Conservation (phyloP, 2,888 invertebrate genomes). For the Campaea margaritaria region DNA sequence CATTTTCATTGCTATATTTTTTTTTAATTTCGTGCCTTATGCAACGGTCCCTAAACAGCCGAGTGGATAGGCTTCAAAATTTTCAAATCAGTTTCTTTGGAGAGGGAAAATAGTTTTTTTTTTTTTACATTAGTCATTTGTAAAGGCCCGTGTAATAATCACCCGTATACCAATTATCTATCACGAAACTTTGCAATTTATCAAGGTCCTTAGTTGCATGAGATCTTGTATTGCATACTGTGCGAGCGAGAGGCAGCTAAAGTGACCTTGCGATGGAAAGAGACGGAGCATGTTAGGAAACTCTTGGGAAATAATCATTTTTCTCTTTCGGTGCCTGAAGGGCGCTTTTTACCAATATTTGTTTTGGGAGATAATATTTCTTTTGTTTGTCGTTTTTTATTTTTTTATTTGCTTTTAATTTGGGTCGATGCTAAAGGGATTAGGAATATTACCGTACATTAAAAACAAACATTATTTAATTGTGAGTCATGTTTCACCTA, state of each 20-base stretch:
- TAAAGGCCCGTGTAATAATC: conserved; percentile 70
- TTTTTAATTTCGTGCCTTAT: neutral
- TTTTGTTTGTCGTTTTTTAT: conserved; percentile 49
- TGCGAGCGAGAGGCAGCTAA: conserved; percentile 69
- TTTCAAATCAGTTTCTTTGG: neutral
- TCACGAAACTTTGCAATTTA: conserved; percentile 83
- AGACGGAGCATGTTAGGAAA: conserved; percentile 78
- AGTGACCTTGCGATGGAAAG: conserved; percentile 73
- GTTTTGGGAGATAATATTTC: conserved; percentile 52
- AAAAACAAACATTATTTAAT: no score
- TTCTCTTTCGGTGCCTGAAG: conserved; percentile 80
- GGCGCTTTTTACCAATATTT: conserved; percentile 79
- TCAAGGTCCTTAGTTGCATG: conserved; percentile 83
- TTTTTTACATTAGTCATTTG: conserved; percentile 53
- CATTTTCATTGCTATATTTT: conserved; percentile 8
- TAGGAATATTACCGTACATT: conserved; percentile 12
- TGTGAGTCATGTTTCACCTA: no score
- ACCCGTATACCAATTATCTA: conserved; percentile 83
- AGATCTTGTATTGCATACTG: conserved; percentile 82
- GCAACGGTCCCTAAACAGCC: no score
- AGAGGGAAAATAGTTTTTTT: neutral
- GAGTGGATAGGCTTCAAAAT: neutral
- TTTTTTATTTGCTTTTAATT: conserved; percentile 66
- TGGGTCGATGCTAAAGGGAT: conserved; percentile 70
- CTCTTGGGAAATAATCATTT: conserved; percentile 82